Percentiles rank a stretch among this genome's conserved stretches.
These are phyloP conservation scores for Drosophila sp. DNA, from an alignment of 1,140 invertebrate species.

Conservation along the genomic window DNA sequence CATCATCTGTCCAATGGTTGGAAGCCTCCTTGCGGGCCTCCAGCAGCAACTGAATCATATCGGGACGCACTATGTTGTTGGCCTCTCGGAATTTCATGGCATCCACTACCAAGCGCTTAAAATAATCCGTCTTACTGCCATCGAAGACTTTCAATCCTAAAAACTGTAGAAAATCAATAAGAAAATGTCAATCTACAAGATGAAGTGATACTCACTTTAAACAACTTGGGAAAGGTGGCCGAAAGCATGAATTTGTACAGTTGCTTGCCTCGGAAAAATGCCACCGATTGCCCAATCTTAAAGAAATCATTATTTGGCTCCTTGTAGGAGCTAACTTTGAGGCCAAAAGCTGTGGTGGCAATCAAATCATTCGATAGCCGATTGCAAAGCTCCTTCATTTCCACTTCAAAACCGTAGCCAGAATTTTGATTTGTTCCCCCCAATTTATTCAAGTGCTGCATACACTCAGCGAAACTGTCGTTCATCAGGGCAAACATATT, in stretches of 20 bases:
- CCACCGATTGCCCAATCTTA: constrained; percentile 79
- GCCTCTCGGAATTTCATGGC: constrained; percentile 81
- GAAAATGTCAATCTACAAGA: not conserved
- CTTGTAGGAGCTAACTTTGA: constrained; percentile 83
- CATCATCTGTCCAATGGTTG: constrained; percentile 83
- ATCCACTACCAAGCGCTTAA: constrained; percentile 73
- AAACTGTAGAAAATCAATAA: constrained; percentile 26
- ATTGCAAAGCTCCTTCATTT: constrained; percentile 83
- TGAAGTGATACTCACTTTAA: constrained; percentile 34
- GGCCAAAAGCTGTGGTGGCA: constrained; percentile 84
- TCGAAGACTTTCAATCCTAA: constrained; percentile 60
- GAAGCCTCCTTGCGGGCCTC: constrained; percentile 78
- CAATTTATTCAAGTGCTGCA: constrained; percentile 46
- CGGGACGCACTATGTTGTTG: constrained; percentile 80
- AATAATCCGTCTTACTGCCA: constrained; percentile 55
- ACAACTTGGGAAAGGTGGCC: constrained; percentile 35
- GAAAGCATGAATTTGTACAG: constrained; percentile 64
- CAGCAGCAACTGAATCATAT: constrained; percentile 84
- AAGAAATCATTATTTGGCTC: constrained; percentile 84
- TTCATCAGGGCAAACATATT: constrained; percentile 84
- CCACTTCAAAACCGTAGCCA: constrained; percentile 69
- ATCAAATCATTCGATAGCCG: constrained; percentile 84
- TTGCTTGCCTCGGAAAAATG: constrained; percentile 69
- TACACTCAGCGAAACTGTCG: constrained; percentile 66
- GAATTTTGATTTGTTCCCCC: not conserved